A percentile compares a stretch with the other conserved stretches of the same genome.
These are phyloP conservation scores for Oryzias sinensis DNA, from an alignment of 2,797 vertebrate species.

Conservation along the genomic window DNA sequence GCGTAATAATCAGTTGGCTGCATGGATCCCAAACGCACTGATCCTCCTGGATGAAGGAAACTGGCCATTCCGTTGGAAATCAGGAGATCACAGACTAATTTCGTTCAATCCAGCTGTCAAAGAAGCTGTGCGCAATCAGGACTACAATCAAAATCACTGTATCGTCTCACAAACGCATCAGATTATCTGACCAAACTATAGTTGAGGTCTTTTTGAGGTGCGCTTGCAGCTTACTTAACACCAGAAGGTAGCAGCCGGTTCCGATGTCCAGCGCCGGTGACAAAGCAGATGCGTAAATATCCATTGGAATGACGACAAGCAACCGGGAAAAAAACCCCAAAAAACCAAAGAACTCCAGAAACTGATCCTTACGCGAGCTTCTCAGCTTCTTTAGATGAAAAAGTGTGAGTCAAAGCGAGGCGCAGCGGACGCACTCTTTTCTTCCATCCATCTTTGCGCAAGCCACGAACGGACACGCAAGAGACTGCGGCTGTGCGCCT, in stretches of 20 bases:
- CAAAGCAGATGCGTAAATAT: conserved; percentile 69
- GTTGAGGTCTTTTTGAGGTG: too few relatives aligned
- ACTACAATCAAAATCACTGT: too few relatives aligned
- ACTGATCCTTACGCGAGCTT: neutral
- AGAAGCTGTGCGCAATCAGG: too few relatives aligned
- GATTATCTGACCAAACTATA: too few relatives aligned
- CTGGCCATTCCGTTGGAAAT: too few relatives aligned
- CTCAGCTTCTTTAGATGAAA: neutral
- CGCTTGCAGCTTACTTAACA: conserved; percentile 64
- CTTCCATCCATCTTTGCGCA: conserved; percentile 41
- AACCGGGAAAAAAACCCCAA: neutral
- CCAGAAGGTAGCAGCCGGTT: conserved; percentile 66
- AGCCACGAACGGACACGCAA: conserved; percentile 4
- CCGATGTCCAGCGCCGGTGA: conserved; percentile 72
- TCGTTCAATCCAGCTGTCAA: too few relatives aligned
- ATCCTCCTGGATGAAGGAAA: too few relatives aligned
- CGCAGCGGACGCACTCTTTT: neutral
- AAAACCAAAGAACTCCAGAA: neutral
- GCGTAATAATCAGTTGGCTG: too few relatives aligned
- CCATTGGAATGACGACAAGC: conserved; percentile 46
- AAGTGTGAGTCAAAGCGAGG: neutral
- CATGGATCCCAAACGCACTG: too few relatives aligned
- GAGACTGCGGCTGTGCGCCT: neutral
- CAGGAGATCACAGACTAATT: too few relatives aligned
- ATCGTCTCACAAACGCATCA: too few relatives aligned